Percentiles rank a stretch among this genome's conserved stretches.
Conservation (phyloP, 2,888 invertebrate genomes). For the Uloborus plumipes region DNA sequence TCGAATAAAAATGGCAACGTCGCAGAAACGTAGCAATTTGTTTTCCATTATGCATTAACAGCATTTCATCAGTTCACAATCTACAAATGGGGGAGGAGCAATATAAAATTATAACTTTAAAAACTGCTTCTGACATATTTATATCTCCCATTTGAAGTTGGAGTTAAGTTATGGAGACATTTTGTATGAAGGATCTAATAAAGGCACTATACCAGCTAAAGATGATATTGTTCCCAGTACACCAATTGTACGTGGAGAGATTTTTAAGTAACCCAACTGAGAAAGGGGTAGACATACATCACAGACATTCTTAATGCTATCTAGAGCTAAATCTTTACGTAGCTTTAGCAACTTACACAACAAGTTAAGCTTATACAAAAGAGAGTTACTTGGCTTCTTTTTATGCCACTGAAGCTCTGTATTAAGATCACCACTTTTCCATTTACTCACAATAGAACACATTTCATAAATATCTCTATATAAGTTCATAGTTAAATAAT, state of each 20-base stretch:
- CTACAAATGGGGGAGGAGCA: no score
- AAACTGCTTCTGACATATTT: neutral
- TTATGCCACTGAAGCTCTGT: conserved; percentile 31
- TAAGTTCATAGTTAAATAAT: conserved; percentile 84
- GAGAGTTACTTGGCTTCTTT: conserved; percentile 64
- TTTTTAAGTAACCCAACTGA: conserved; percentile 82
- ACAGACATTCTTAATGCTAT: conserved; percentile 87
- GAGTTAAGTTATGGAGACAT: conserved; percentile 70
- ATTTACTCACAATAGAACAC: conserved; percentile 46
- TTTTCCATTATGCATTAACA: no score
- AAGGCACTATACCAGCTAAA: conserved; percentile 81
- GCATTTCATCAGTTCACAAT: no score
- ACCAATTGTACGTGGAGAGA: conserved; percentile 85
- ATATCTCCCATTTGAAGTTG: neutral
- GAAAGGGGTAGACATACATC: conserved; percentile 89
- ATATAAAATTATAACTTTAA: no score
- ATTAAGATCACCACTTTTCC: conserved; percentile 21
- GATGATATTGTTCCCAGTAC: conserved; percentile 86
- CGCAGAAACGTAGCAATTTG: no score
- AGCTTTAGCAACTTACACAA: conserved; percentile 67
- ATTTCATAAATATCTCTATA: conserved; percentile 89
- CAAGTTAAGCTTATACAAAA: conserved; percentile 24
- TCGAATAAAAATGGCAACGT: no score
- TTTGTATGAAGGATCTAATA: conserved; percentile 84
- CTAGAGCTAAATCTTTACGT: conserved; percentile 81